These are phyloP conservation scores for Eueremaeus valkanovi DNA, from an alignment of 2,888 invertebrate species.

Conservation along the genomic window DNA sequence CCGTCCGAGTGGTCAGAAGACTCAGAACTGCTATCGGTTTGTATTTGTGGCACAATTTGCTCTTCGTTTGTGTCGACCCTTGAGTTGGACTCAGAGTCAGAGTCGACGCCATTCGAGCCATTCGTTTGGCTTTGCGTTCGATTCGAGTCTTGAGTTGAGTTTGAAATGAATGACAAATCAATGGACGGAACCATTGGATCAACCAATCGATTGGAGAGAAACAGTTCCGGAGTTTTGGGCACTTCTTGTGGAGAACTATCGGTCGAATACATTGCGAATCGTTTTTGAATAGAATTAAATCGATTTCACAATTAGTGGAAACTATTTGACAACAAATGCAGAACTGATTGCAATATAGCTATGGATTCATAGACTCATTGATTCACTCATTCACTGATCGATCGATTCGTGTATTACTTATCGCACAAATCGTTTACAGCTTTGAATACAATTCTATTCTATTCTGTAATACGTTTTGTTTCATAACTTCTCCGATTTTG, in stretches of 20 bases:
- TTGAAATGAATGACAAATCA: not conserved
- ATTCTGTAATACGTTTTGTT: too few species aligned
- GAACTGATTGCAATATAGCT: too few species aligned
- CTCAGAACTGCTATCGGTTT: not conserved
- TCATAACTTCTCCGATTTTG: too few species aligned
- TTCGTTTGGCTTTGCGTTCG: not conserved
- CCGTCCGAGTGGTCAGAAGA: not conserved
- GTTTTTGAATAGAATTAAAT: too few species aligned
- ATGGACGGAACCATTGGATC: not conserved
- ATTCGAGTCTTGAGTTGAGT: not conserved
- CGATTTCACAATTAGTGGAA: too few species aligned
- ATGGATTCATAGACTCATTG: too few species aligned
- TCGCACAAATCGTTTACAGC: too few species aligned
- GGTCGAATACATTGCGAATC: not conserved
- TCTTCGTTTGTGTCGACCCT: not conserved
- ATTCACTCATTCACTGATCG: too few species aligned
- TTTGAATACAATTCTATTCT: too few species aligned
- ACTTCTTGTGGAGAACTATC: not conserved
- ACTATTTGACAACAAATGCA: too few species aligned
- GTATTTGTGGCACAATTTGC: not conserved
- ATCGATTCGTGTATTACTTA: too few species aligned
- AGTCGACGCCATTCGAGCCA: not conserved
- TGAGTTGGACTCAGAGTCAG: not conserved
- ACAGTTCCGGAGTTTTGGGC: not conserved
- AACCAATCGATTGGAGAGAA: not conserved